These are phyloP conservation scores for Halesus radiatus DNA, from an alignment of 1,140 invertebrate species.

Conservation along the genomic window DNA sequence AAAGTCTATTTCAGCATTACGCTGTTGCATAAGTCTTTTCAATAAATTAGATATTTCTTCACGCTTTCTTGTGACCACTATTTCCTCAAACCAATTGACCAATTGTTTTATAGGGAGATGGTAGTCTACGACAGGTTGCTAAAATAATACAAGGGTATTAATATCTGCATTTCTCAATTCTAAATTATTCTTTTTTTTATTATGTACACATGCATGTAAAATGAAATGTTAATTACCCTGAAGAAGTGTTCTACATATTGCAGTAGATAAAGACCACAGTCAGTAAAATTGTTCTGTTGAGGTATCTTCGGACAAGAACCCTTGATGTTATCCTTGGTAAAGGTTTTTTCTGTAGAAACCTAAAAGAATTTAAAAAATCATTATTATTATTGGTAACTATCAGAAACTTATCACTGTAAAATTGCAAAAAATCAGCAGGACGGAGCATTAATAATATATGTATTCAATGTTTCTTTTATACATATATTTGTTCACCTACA, in stretches of 20 bases:
- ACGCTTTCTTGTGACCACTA: constrained; percentile 82
- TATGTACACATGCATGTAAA: constrained; percentile 52
- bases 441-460: too few relatives aligned
- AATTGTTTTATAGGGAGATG: constrained; percentile 81
- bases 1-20: constrained; percentile 71
- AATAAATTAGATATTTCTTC: constrained; percentile 84
- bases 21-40: constrained; percentile 77
- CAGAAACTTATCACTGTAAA: too few relatives aligned
- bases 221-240: constrained; percentile 66
- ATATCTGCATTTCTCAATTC: background rate
- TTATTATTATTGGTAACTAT: background rate
- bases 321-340: constrained; percentile 86
- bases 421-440: too few relatives aligned
- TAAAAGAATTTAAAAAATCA: constrained; percentile 56
- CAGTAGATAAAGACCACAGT: constrained; percentile 95
- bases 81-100: constrained; percentile 84
- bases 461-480: too few relatives aligned
- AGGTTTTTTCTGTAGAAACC: constrained; percentile 72
- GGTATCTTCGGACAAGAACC: constrained; percentile 91
- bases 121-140: constrained; percentile 83
- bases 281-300: constrained; percentile 96
- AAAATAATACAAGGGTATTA: constrained; percentile 60
- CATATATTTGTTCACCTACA: too few relatives aligned
- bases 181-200: background rate
- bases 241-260: constrained; percentile 98